A percentile compares a stretch with the other conserved stretches of the same genome.
phyloP scores from a whole-genome alignment of 2,113 vertebrate species.

The Lagopus leucura region DNA sequence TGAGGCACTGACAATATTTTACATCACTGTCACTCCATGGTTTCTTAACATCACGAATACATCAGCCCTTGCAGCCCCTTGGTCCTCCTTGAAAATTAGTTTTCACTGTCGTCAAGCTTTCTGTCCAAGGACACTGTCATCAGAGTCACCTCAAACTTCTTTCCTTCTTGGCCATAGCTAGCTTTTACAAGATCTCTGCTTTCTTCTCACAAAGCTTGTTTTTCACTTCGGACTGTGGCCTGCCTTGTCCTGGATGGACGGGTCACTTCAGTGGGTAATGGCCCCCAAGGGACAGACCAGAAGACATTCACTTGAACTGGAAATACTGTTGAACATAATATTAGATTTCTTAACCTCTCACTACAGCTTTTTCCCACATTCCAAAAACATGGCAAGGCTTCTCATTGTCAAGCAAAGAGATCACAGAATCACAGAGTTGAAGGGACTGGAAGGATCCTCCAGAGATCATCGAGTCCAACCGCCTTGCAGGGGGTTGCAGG shows the following conservation, averaged over 20 bases:
- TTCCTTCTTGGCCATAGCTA: not conserved
- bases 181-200: not conserved
- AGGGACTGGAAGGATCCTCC: no score
- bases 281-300: not conserved
- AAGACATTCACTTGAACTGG: not conserved
- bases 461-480: no score
- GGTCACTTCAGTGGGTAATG: not conserved
- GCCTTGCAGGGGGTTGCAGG: no score
- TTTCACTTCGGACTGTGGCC: not conserved
- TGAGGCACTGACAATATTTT: not conserved
- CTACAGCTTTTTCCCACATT: not conserved
- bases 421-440: no score
- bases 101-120: not conserved
- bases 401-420: not conserved
- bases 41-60: not conserved
- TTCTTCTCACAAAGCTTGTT: not conserved
- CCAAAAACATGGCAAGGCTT: not conserved
- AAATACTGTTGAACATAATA: not conserved
- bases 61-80: not conserved
- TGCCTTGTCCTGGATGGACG: not conserved
- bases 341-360: not conserved
- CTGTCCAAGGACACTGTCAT: not conserved
- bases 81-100: not conserved
- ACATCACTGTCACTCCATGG: rapidly evolving
- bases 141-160: not conserved